Percentiles rank a stretch among this genome's conserved stretches.
Evolutionary conservation across 2,888 invertebrate species (phyloP).

Genomic region (Drosophila lacicola): DNA sequence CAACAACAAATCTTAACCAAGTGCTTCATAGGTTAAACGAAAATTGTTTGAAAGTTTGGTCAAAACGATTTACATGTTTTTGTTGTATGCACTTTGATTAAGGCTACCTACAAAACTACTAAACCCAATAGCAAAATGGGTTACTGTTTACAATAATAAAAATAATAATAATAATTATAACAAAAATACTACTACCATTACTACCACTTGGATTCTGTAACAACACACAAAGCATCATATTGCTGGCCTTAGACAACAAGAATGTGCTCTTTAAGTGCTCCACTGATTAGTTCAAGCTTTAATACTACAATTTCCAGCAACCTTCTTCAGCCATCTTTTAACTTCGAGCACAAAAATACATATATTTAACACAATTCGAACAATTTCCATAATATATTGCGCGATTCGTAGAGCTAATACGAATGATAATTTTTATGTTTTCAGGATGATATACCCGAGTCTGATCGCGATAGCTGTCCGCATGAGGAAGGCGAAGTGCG

Average conservation of each 20-base stretch:
- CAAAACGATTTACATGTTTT: conserved; percentile 14
- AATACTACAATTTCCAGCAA: conserved; percentile 49
- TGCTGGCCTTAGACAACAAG: conserved; percentile 84
- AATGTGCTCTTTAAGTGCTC: conserved; percentile 65
- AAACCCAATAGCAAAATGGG: conserved; percentile 31
- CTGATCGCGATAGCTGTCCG: conserved; percentile 85
- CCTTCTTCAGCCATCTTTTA: conserved; percentile 38
- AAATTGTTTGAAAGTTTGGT: conserved; percentile 22
- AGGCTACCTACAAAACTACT: conserved; percentile 16
- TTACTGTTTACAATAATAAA: conserved; percentile 19
- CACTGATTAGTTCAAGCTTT: conserved; percentile 38
- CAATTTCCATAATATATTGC: not conserved
- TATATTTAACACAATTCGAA: conserved; percentile 7
- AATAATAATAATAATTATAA: conserved; percentile 5
- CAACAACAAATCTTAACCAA: conserved; percentile 20
- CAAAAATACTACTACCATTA: conserved; percentile 36
- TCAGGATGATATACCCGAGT: conserved; percentile 85
- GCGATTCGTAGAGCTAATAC: conserved; percentile 1
- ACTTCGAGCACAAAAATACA: conserved; percentile 39
- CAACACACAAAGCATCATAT: conserved; percentile 66
- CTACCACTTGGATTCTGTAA: conserved; percentile 52
- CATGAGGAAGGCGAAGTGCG: conserved; percentile 83
- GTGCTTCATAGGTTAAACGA: conserved; percentile 24
- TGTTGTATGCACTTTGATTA: conserved; percentile 31
- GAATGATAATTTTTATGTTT: conserved; percentile 32